phyloP scores from a whole-genome alignment of 2,888 invertebrate species.

The Dryobotodes eremita region DNA sequence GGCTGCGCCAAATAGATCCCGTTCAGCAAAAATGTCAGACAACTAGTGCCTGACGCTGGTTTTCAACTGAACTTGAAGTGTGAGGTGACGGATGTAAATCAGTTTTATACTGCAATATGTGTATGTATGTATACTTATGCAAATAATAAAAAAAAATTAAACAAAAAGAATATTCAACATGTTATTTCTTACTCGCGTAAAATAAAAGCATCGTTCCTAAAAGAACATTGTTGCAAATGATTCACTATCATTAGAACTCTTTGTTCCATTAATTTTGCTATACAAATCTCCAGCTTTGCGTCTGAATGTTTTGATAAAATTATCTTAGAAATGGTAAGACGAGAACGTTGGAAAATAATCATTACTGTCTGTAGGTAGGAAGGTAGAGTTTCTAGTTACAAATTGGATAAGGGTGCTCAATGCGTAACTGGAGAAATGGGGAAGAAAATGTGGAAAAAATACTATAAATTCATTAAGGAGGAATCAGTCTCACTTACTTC shows the following conservation, averaged over 20 bases:
- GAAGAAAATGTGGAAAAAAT: constrained; percentile 28
- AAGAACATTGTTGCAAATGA: constrained; percentile 41
- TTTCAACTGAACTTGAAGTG: too few relatives aligned
- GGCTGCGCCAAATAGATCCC: too few relatives aligned
- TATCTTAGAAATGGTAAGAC: constrained; percentile 27
- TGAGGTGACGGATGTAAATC: too few relatives aligned
- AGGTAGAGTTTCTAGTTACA: constrained; percentile 44
- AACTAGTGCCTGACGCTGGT: too few relatives aligned
- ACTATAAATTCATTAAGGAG: constrained; percentile 27
- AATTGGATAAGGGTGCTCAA: constrained; percentile 43
- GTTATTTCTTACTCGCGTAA: constrained; percentile 14
- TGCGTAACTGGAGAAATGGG: constrained; percentile 28
- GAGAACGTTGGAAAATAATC: constrained; percentile 43
- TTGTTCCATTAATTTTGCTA: constrained; percentile 40
- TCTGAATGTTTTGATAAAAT: constrained; percentile 51
- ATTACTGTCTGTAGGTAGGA: constrained; percentile 51
- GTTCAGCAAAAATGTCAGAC: too few relatives aligned
- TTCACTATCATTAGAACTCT: constrained; percentile 44
- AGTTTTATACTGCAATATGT: too few relatives aligned
- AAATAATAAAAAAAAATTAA: constrained; percentile 17
- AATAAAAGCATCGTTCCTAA: constrained; percentile 22
- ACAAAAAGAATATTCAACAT: constrained; percentile 31
- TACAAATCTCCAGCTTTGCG: constrained; percentile 27
- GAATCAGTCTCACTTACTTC: background rate
- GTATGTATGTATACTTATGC: too few relatives aligned